phyloP scores from a whole-genome alignment of 2,113 vertebrate genomes.

The Montifringilla adamsi region DNA sequence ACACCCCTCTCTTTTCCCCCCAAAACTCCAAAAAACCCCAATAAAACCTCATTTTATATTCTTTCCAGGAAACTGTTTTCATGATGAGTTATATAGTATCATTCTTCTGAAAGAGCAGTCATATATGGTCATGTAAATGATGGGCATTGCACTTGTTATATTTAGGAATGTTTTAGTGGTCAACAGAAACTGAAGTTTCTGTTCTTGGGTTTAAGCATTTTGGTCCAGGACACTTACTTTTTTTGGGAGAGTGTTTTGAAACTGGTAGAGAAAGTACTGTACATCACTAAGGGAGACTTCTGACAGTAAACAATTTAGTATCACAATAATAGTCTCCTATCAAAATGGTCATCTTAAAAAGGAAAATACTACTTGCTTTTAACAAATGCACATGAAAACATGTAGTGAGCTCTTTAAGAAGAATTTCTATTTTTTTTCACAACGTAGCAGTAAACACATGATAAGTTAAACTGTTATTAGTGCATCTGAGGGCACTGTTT shows the following conservation, averaged over 20 bases:
- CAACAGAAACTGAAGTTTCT: background rate
- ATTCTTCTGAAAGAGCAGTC: background rate
- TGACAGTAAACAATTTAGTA: background rate
- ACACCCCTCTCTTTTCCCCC: accelerated
- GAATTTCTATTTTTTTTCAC: background rate
- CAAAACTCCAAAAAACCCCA: accelerated
- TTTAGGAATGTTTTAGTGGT: background rate
- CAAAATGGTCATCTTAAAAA: background rate
- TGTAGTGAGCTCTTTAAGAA: background rate
- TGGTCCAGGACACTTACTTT: background rate
- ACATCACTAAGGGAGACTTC: background rate
- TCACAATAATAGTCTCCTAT: background rate
- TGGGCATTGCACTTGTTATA: background rate
- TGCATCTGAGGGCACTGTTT: background rate
- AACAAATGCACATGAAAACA: background rate
- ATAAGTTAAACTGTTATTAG: background rate
- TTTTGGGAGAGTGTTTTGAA: background rate
- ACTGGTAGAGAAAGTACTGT: background rate
- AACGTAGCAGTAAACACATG: background rate
- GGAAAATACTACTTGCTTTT: background rate
- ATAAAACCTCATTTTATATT: background rate
- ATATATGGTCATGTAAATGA: background rate
- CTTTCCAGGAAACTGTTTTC: background rate
- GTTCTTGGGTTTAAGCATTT: background rate
- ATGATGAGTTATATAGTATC: background rate